A percentile compares a stretch with the other conserved stretches of the same genome.
Conservation (phyloP, 2,797 vertebrate species). For the Chaetophractus vellerosus region DNA sequence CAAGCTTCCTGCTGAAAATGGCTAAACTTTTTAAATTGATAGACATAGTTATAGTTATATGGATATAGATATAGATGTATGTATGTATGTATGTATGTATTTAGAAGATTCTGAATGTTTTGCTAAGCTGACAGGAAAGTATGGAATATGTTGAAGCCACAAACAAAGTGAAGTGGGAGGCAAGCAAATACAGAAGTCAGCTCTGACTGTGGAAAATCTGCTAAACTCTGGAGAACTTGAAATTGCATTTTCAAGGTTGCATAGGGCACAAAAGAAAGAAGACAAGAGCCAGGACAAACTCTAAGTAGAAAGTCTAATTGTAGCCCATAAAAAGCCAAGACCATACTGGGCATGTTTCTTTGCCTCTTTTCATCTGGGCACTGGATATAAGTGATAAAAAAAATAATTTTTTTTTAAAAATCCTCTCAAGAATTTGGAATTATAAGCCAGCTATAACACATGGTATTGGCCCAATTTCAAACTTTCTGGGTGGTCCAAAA, state of each 20-base stretch:
- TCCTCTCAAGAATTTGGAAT: neutral
- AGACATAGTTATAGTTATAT: neutral
- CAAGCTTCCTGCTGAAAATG: constrained; percentile 7
- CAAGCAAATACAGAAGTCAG: neutral
- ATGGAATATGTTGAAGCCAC: neutral
- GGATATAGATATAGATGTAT: neutral
- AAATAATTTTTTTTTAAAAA: too few relatives aligned
- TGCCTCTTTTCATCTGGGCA: constrained; percentile 11
- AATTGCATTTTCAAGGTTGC: neutral
- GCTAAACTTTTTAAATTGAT: neutral
- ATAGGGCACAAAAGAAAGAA: neutral
- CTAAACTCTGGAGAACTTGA: neutral
- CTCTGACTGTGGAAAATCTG: neutral
- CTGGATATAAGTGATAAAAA: neutral
- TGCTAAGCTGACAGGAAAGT: neutral
- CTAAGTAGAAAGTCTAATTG: neutral
- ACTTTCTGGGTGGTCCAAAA: constrained; percentile 49
- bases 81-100: neutral
- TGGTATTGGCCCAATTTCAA: constrained; percentile 47
- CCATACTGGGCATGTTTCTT: neutral
- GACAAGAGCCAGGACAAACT: neutral
- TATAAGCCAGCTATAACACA: neutral
- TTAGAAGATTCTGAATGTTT: constrained; percentile 5
- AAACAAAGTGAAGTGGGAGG: neutral
- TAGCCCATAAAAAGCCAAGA: neutral